Conservation (phyloP, 1,140 invertebrate species). For the Drosophila aff. region DNA sequence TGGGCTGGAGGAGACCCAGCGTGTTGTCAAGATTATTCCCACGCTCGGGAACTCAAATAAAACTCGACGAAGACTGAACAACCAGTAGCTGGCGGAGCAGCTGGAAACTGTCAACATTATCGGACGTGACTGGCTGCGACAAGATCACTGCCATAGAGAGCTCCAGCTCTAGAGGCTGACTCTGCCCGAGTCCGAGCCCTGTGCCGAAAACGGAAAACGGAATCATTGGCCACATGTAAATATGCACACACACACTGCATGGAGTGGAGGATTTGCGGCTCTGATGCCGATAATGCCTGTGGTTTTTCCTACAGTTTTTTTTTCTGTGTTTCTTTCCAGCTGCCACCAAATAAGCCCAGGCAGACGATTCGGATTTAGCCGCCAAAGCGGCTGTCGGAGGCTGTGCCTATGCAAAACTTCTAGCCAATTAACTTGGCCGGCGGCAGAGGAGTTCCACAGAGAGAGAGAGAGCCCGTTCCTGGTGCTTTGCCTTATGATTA, state of each 20-base stretch:
- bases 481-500: slow-evolving; percentile 80
- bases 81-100: slow-evolving; percentile 70
- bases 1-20: slow-evolving; percentile 9
- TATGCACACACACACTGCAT: slow-evolving; percentile 29
- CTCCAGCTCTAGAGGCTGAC: background rate
- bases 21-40: slow-evolving; percentile 36
- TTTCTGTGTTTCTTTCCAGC: background rate
- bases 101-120: slow-evolving; percentile 74
- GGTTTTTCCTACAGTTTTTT: slow-evolving; percentile 18
- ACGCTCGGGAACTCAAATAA: slow-evolving; percentile 26
- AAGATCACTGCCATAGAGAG: slow-evolving; percentile 75
- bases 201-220: slow-evolving; percentile 23
- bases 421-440: slow-evolving; percentile 76
- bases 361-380: slow-evolving; percentile 61
- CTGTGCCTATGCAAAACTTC: slow-evolving; percentile 77
- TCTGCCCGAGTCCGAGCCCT: slow-evolving; percentile 6
- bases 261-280: slow-evolving; percentile 52
- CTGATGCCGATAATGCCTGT: slow-evolving; percentile 64
- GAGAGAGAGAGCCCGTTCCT: slow-evolving; percentile 25
- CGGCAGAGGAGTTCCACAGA: slow-evolving; percentile 35
- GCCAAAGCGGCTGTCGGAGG: slow-evolving; percentile 49
- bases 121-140: slow-evolving; percentile 72
- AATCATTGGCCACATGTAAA: slow-evolving; percentile 62
- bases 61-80: slow-evolving; percentile 6
- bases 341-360: slow-evolving; percentile 67